A percentile compares a stretch with the other conserved stretches of the same genome.
Conservation (phyloP, 1,140 invertebrate genomes). For the Conus ventricosus region DNA sequence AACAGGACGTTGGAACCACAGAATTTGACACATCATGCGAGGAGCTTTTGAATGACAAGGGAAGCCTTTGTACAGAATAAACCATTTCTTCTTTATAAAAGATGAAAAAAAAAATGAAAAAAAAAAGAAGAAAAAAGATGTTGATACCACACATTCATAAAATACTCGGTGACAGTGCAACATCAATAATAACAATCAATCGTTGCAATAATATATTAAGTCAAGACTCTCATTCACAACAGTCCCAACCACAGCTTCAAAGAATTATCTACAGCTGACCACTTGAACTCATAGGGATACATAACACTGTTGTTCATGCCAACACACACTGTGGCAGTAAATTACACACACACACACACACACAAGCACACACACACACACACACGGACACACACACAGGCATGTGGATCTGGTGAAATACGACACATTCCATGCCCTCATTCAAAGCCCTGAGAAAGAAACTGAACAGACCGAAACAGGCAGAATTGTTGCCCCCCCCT, state of each 20-base stretch:
- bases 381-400: neutral
- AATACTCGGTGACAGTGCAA: no score
- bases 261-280: neutral
- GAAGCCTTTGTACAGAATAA: neutral
- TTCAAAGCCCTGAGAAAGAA: neutral
- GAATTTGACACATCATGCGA: no score
- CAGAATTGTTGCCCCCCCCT: neutral
- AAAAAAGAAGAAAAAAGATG: neutral
- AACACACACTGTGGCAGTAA: neutral
- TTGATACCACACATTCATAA: no score
- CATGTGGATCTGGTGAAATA: neutral
- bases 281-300: neutral
- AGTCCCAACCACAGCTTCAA: no score
- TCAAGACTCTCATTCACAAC: no score
- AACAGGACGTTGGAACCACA: no score
- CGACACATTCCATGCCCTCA: neutral
- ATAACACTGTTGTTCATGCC: neutral
- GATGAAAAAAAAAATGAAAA: neutral
- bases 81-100: neutral
- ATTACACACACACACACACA: slow-evolving; percentile 5
- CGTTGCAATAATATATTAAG: no score
- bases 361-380: slow-evolving; percentile 12
- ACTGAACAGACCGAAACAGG: neutral
- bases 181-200: no score
- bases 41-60: neutral